These are phyloP conservation scores for Acanthosepion pharaonis DNA, from an alignment of 2,888 invertebrate species.

Conservation along the genomic window DNA sequence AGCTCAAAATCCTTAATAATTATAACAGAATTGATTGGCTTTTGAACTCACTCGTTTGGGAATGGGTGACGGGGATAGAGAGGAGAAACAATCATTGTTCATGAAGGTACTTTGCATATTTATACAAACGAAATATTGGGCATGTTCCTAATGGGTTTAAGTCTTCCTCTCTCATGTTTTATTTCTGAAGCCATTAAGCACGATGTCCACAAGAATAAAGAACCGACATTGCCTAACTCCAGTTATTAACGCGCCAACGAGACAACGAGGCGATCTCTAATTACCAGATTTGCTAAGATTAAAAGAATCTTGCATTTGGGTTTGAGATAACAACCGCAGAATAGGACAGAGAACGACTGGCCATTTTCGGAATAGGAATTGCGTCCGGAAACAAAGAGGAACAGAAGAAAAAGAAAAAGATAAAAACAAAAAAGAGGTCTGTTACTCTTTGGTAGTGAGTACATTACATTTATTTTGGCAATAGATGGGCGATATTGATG, in stretches of 20 bases:
- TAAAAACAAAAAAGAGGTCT: not conserved
- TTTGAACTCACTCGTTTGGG: not conserved
- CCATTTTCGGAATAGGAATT: not conserved
- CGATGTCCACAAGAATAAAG: too few relatives aligned
- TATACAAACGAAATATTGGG: not conserved
- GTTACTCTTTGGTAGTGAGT: not conserved
- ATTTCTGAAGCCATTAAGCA: not conserved
- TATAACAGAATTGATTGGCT: not conserved
- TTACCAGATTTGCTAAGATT: not conserved
- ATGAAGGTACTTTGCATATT: not conserved
- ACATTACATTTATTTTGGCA: not conserved
- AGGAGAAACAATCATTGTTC: not conserved
- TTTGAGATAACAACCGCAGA: not conserved
- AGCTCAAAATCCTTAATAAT: not conserved
- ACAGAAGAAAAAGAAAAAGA: not conserved
- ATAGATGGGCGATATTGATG: not conserved
- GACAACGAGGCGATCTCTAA: constrained; percentile 11
- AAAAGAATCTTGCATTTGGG: not conserved
- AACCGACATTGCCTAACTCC: not conserved
- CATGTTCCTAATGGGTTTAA: not conserved
- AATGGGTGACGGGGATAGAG: not conserved
- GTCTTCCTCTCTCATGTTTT: not conserved
- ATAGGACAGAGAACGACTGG: not conserved
- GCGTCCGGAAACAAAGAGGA: not conserved
- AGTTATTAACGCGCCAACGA: not conserved